phyloP scores from a whole-genome alignment of 2,888 invertebrate species.

The Anaspis maculata region DNA sequence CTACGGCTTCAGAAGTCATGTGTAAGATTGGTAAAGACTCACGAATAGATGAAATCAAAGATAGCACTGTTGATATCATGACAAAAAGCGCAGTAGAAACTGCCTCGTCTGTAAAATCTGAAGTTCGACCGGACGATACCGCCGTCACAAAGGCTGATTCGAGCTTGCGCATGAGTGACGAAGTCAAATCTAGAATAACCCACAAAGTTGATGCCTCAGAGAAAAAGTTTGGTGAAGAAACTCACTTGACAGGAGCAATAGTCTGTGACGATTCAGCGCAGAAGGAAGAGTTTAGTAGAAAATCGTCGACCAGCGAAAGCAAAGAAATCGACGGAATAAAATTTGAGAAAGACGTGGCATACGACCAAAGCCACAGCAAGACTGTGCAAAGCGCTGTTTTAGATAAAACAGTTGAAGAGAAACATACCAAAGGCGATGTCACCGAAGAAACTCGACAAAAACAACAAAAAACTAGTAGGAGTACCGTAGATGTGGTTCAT shows the following conservation, averaged over 20 bases:
- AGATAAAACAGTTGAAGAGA: constrained; percentile 23
- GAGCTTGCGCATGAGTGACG: too few species aligned
- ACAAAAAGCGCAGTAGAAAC: not conserved
- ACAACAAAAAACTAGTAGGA: not conserved
- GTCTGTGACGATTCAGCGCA: constrained; percentile 20
- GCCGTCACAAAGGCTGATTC: too few species aligned
- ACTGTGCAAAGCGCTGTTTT: too few species aligned
- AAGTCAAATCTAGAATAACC: constrained; percentile 4
- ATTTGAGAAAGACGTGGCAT: constrained; percentile 7
- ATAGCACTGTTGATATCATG: constrained; percentile 7
- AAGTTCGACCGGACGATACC: too few species aligned
- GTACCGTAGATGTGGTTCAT: constrained; percentile 16
- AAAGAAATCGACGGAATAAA: constrained; percentile 25
- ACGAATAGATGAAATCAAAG: constrained; percentile 2
- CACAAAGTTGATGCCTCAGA: constrained; percentile 7
- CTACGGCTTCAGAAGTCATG: constrained; percentile 8
- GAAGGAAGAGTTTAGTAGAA: constrained; percentile 17
- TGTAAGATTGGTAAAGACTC: constrained; percentile 9
- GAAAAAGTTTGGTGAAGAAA: constrained; percentile 16
- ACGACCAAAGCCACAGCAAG: too few species aligned
- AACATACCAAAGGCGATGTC: constrained; percentile 16
- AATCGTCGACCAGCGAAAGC: constrained; percentile 23
- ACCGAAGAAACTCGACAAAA: constrained; percentile 14
- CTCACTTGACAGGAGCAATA: constrained; percentile 21
- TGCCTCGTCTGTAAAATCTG: constrained; percentile 2